Conservation (phyloP, 1,140 invertebrate genomes). For the Andrena cerasifolii region DNA sequence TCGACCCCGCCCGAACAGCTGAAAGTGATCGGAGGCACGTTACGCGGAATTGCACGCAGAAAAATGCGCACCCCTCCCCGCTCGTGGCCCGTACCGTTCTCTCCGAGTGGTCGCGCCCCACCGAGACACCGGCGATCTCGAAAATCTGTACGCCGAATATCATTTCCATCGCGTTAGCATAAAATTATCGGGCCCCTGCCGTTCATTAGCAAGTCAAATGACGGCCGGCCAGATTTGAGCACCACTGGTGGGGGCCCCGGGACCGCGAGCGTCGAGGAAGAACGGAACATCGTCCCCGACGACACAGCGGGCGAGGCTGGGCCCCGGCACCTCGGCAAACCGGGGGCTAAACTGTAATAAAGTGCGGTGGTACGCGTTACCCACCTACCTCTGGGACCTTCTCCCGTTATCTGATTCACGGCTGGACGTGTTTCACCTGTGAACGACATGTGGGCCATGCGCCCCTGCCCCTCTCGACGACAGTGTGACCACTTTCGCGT, state of each 20-base stretch:
- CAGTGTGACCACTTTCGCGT: conserved; percentile 56
- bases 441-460: conserved; percentile 68
- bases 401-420: conserved; percentile 67
- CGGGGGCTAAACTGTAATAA: conserved; percentile 67
- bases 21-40: not conserved
- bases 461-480: conserved; percentile 49
- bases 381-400: conserved; percentile 48
- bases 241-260: conserved; percentile 61
- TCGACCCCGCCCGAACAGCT: not conserved
- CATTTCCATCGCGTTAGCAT: conserved; percentile 76
- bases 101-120: conserved; percentile 16
- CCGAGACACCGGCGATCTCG: conserved; percentile 65
- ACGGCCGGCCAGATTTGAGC: conserved; percentile 64
- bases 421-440: conserved; percentile 56
- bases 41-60: not conserved
- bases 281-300: conserved; percentile 29
- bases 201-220: conserved; percentile 76
- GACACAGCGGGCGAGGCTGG: conserved; percentile 24
- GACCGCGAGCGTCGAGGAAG: conserved; percentile 2
- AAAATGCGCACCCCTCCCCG: not conserved
- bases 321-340: conserved; percentile 50
- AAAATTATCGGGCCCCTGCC: conserved; percentile 69
- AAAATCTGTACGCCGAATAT: conserved; percentile 74
- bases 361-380: conserved; percentile 30
- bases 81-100: not conserved